These are phyloP conservation scores for Eupithecia dodoneata DNA, from an alignment of 2,888 invertebrate species.

Conservation along the genomic window DNA sequence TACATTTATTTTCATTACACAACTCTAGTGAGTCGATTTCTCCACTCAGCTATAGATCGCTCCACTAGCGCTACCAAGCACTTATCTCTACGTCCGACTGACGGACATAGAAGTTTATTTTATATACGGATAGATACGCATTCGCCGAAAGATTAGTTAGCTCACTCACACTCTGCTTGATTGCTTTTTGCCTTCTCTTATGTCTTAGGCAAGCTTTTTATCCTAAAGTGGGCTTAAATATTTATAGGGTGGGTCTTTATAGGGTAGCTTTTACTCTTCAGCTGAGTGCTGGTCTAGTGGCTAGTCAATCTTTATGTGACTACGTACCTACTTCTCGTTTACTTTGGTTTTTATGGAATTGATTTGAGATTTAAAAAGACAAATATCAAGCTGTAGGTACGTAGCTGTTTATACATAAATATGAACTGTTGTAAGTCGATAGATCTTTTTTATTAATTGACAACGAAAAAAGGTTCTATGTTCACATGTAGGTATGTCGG, in stretches of 20 bases:
- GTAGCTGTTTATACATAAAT: neutral
- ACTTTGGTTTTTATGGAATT: neutral
- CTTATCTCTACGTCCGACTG: slow-evolving; percentile 40
- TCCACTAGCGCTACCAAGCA: slow-evolving; percentile 17
- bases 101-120: slow-evolving; percentile 42
- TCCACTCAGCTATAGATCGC: neutral
- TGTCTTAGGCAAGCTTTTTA: slow-evolving; percentile 31
- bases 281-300: slow-evolving; percentile 10
- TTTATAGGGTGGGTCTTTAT: slow-evolving; percentile 15
- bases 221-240: slow-evolving; percentile 23
- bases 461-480: no score
- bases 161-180: slow-evolving; percentile 47
- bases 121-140: slow-evolving; percentile 39
- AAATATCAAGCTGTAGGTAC: neutral
- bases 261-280: slow-evolving; percentile 8
- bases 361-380: neutral
- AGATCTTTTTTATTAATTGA: neutral
- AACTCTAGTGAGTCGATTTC: neutral
- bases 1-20: neutral
- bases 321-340: neutral
- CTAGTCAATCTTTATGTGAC: slow-evolving; percentile 11
- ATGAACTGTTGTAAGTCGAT: neutral
- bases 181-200: slow-evolving; percentile 40
- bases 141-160: slow-evolving; percentile 52
- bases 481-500: no score